A percentile compares a stretch with the other conserved stretches of the same genome.
Evolutionary conservation across 1,140 invertebrate species (phyloP).

Genomic region (Polypedilum vanderplanki): DNA sequence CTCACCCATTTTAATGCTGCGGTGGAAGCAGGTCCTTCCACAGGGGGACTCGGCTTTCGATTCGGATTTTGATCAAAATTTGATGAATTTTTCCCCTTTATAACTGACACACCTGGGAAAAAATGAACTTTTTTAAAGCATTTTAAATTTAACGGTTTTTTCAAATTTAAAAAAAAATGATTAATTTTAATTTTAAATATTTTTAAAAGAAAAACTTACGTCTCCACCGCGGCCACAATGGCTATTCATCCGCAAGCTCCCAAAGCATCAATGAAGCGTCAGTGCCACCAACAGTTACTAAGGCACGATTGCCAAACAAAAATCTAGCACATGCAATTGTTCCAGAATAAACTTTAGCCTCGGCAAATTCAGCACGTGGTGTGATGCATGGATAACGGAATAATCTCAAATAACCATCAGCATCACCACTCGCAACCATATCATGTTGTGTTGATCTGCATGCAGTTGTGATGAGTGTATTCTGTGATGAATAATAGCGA

Average conservation of each 20-base stretch:
- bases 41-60: background rate
- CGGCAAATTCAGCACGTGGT: conserved; percentile 77
- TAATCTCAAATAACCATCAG: conserved; percentile 82
- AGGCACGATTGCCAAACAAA: conserved; percentile 74
- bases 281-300: conserved; percentile 83
- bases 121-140: too few relatives aligned
- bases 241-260: conserved; percentile 63
- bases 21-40: background rate
- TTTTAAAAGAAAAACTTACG: conserved; percentile 31
- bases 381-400: conserved; percentile 81
- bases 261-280: conserved; percentile 90
- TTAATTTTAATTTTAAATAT: too few relatives aligned
- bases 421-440: conserved; percentile 78
- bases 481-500: conserved; percentile 73
- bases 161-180: too few relatives aligned
- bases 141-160: too few relatives aligned
- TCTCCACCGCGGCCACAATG: conserved; percentile 45
- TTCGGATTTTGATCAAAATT: conserved; percentile 4
- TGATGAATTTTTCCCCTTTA: conserved; percentile 9
- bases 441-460: conserved; percentile 75
- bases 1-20: conserved; percentile 22
- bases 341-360: conserved; percentile 83
- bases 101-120: background rate
- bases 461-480: conserved; percentile 66
- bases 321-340: conserved; percentile 75